A percentile compares a stretch with the other conserved stretches of the same genome.
Evolutionary conservation across 1,140 invertebrate species (phyloP).

Genomic region (Lepidurus packardi): DNA sequence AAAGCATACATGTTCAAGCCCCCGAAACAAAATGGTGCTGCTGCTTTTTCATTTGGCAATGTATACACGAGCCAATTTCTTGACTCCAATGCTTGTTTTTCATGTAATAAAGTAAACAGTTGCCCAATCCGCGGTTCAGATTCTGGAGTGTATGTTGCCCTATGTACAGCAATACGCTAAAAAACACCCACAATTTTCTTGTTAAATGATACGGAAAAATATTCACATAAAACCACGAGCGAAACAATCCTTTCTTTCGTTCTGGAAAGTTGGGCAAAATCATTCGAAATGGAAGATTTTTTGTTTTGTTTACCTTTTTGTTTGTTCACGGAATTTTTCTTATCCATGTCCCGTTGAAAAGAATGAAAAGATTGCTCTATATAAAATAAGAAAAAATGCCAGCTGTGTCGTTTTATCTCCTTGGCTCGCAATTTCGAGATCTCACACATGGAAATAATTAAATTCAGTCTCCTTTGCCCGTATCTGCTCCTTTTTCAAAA

Average conservation of each 20-base stretch:
- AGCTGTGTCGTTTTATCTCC: not conserved
- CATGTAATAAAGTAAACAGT: slow-evolving; percentile 1
- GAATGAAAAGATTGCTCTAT: not conserved
- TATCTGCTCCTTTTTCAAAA: not conserved
- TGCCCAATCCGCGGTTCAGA: not conserved
- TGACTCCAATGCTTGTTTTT: not conserved
- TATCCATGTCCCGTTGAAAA: not conserved
- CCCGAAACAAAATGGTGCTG: not conserved
- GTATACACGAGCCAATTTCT: not conserved
- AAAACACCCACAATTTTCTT: not conserved
- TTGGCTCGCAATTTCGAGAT: not conserved
- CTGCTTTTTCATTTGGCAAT: not conserved
- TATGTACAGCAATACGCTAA: slow-evolving; percentile 8
- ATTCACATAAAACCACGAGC: slow-evolving; percentile 1
- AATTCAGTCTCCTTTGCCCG: not conserved
- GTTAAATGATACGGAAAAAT: slow-evolving; percentile 11
- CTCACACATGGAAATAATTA: not conserved
- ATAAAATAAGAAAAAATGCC: slow-evolving; percentile 10
- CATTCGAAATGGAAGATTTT: not conserved
- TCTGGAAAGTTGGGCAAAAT: not conserved
- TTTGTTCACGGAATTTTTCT: not conserved
- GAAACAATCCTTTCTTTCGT: not conserved
- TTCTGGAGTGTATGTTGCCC: slow-evolving; percentile 4
- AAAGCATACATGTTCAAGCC: not conserved
- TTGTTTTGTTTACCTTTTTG: not conserved